Evolutionary conservation across 2,888 invertebrate species (phyloP).

Genomic region (Plebejus anna): DNA sequence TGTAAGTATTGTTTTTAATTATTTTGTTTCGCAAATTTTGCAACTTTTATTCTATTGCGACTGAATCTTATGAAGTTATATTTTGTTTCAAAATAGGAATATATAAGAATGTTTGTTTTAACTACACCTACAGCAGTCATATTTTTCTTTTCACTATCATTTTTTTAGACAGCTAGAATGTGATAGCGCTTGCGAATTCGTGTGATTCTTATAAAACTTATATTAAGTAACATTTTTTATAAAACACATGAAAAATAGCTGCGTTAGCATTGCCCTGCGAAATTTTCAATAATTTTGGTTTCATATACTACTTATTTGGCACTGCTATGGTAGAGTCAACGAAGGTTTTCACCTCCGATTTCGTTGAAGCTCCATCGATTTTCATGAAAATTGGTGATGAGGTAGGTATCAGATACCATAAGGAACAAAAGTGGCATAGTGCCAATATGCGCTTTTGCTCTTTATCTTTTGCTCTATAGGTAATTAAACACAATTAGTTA

Average conservation of each 20-base stretch:
- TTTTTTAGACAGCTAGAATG: background rate
- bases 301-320: background rate
- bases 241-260: no score
- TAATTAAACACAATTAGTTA: no score
- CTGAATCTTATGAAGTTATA: background rate
- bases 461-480: no score
- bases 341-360: no score
- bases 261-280: background rate
- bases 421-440: no score
- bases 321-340: background rate
- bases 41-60: background rate
- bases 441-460: no score
- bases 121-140: background rate
- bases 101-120: background rate
- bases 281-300: background rate
- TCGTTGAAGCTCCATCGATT: no score
- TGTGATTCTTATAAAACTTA: background rate
- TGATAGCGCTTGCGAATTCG: background rate
- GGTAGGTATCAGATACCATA: no score
- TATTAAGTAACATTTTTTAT: background rate
- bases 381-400: no score
- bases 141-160: background rate
- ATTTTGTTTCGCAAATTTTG: background rate
- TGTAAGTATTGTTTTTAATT: slow-evolving; percentile 9
- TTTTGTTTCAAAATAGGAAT: background rate